phyloP scores from a whole-genome alignment of 2,888 invertebrate genomes.

The Colletes collaris region DNA sequence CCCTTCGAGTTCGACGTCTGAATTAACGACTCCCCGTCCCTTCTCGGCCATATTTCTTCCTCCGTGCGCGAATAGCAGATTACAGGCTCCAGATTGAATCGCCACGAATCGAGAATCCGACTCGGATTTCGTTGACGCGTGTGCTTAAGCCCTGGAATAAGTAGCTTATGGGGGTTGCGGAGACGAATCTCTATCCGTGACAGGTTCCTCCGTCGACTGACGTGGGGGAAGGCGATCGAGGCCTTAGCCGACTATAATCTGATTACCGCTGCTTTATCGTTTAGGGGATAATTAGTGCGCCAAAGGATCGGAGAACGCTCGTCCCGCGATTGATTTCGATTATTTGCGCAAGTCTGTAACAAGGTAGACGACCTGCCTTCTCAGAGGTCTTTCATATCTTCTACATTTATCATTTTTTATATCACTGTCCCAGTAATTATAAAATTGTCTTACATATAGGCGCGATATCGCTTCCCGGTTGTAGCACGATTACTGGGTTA shows the following conservation, averaged over 20 bases:
- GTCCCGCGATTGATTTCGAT: background rate
- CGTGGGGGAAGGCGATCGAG: constrained; percentile 19
- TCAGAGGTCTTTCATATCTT: no score
- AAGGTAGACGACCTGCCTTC: no score
- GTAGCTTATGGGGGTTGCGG: constrained; percentile 42
- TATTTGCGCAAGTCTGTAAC: background rate
- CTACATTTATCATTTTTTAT: no score
- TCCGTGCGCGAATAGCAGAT: constrained; percentile 24
- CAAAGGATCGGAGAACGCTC: background rate
- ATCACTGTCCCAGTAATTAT: no score
- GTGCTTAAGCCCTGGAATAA: constrained; percentile 49
- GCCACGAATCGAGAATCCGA: constrained; percentile 25
- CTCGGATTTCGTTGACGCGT: constrained; percentile 31
- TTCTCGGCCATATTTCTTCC: background rate
- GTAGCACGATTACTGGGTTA: no score
- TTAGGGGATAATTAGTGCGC: no score
- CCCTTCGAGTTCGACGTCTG: background rate
- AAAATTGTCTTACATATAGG: no score
- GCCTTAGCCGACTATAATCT: constrained; percentile 38
- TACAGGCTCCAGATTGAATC: constrained; percentile 20
- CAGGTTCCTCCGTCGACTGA: background rate
- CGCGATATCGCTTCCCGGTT: no score
- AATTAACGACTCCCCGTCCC: constrained; percentile 15
- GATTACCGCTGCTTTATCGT: constrained; percentile 31
- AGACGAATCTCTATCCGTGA: constrained; percentile 30